Evolutionary conservation across 2,888 invertebrate genomes (phyloP), one percentile per base, ranked within the genome.

Genomic region (Xestia ashworthii): DNA sequence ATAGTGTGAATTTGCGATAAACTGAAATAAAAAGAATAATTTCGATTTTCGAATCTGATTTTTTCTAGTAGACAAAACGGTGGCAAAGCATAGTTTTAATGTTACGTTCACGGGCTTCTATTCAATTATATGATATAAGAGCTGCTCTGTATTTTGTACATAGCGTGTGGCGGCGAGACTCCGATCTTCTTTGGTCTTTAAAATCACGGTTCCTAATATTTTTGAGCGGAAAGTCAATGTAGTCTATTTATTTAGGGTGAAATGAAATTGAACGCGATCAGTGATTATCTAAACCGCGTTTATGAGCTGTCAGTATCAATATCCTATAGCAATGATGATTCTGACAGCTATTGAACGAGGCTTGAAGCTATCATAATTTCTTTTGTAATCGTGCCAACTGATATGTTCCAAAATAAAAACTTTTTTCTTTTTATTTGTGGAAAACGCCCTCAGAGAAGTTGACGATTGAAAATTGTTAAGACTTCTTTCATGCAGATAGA

Each of bases 141-240:
- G 88, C 87, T 90, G 87, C 89, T 90, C 87, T 91, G 86, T 90
- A 85, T 88, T 88, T 90, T 92, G 91, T 91, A 92, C 88, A 91
- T 91, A 91, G 89, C 76, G 77, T 80, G 83, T 72, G 82, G 85
- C 87, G 76, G 81, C 79, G 83, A 65, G 84, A 83, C 83, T 85
- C 83, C 76, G 11, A n/a, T 65, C 60, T 78, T 41, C 73, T 50
- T 55, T 60, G 66, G 53, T 67, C 67, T 71, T 64, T 32, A 60
- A 72, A 75, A 71, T 69, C 69, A 79, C 70, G 32, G 82, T 80
- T 79, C 78, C 77, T 87, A 80, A 73, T 71, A 71, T 71, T 62
- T 68, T 80, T 44, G 65, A 64, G 65, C 67, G 53, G 48, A 71
- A 68, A 73, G 16, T 60, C 64, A 41, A 14, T 46, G n/a, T 50